Base-by-base conservation (phyloP, 2,888 invertebrate genomes). In the Dromius quadrimaculatus region DNA sequence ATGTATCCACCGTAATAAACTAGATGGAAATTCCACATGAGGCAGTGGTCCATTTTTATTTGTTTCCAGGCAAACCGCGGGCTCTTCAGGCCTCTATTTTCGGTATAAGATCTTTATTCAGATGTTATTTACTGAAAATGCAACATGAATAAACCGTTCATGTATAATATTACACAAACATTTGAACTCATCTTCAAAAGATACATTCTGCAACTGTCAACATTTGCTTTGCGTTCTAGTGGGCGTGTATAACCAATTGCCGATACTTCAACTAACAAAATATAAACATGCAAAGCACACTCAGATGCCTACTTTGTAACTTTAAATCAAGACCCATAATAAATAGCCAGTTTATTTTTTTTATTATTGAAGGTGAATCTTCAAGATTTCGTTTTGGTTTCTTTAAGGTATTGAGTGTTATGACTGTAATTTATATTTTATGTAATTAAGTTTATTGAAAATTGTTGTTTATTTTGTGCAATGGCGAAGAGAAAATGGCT, bases 361-460 rank as follows among this genome's bases (percentile, higher is more conserved):
- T n/a, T n/a, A n/a, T n/a, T n/a, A n/a, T n/a, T n/a, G n/a, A n/a
- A n/a, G n/a, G n/a, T n/a, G n/a, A n/a, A n/a, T n/a, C n/a, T n/a
- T n/a, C n/a, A n/a, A n/a, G n/a, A n/a, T n/a, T n/a, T 34, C 36
- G n/a, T 36, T 3, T 36, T 36, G 36, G 1, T 36, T 36, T 11
- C 36, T 36, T 36, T 36, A 11, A 11, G 8, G n/a, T 15, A 23
- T 54, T 28, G 13, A 54, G 50, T 54, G 50, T 54, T 54, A 54
- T 54, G 23, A 54, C 50, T 54, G 50, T 54, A 54, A 54, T 54
- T 54, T 54, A 54, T 32, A 54, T 54, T 54, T 54, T 28, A 28
- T 11, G 50, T 15, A 54, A 54, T 54, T 54, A 54, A 54, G 23
- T 54, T 54, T 54, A 54, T 54, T 54, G 50, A 54, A 54, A 54